A percentile compares a stretch with the other conserved stretches of the same genome.
These are phyloP conservation scores for Elaeidobius kamerunicus DNA, from an alignment of 2,888 invertebrate genomes.

Conservation along the genomic window DNA sequence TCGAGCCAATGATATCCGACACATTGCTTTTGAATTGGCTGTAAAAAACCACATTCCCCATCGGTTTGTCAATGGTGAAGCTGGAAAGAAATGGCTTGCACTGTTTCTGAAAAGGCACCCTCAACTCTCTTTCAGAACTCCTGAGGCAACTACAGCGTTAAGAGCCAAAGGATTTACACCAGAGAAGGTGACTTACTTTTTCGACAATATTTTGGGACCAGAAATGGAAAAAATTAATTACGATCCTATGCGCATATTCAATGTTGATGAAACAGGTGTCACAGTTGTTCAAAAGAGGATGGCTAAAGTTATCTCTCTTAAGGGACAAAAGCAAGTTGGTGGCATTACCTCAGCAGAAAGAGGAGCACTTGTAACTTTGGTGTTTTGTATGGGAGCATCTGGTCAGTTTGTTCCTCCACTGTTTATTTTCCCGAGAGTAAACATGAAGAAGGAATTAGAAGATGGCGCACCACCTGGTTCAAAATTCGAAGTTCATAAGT, in stretches of 20 bases:
- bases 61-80: constrained; percentile 2
- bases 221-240: background rate
- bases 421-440: constrained; percentile 4
- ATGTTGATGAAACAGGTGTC: constrained; percentile 1
- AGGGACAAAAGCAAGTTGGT: constrained; percentile 7
- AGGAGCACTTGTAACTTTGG: constrained; percentile 1
- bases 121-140: background rate
- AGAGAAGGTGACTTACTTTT: background rate
- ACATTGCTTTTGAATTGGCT: constrained; percentile 3
- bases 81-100: constrained; percentile 2
- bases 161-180: background rate
- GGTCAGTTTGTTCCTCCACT: constrained; percentile 3
- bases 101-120: background rate
- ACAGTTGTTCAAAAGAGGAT: constrained; percentile 2
- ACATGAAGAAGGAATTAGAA: constrained; percentile 4
- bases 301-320: constrained; percentile 4
- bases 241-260: background rate
- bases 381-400: constrained; percentile 5
- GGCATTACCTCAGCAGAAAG: constrained; percentile 5
- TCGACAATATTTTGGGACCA: background rate
- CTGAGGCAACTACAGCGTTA: background rate
- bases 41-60: constrained; percentile 4
- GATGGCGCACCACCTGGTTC: constrained; percentile 4
- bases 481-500: constrained; percentile 3
- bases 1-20: constrained; percentile 1